Evolutionary conservation across 2,888 invertebrate species (phyloP).

Genomic region (Nudaria mundana): DNA sequence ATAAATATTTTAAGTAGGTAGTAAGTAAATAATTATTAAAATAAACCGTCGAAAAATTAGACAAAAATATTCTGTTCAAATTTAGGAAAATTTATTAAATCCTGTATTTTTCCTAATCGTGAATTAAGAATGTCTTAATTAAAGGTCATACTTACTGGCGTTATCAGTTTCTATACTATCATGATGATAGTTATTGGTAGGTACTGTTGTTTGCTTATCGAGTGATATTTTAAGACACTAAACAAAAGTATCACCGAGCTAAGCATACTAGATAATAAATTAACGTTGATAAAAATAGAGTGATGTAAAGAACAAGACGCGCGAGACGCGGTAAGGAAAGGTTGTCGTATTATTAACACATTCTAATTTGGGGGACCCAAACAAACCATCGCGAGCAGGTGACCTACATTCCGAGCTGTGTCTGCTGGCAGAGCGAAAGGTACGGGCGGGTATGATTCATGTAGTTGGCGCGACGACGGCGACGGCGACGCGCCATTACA

Average conservation of each 20-base stretch:
- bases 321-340: constrained; percentile 59
- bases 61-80: neutral
- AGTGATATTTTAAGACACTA: constrained; percentile 1
- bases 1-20: no score
- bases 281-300: constrained; percentile 53
- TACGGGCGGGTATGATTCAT: constrained; percentile 69
- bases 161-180: neutral
- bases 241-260: constrained; percentile 28
- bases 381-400: constrained; percentile 76
- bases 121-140: neutral
- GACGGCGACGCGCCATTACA: constrained; percentile 17
- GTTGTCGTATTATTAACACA: constrained; percentile 74
- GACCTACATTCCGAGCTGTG: constrained; percentile 71
- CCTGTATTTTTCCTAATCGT: neutral
- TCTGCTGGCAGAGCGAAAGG: constrained; percentile 60
- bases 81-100: neutral
- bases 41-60: no score
- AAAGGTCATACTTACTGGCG: no score
- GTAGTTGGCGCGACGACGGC: constrained; percentile 31
- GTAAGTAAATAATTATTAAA: no score
- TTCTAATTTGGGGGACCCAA: constrained; percentile 78
- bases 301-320: constrained; percentile 42
- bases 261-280: constrained; percentile 36
- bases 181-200: neutral
- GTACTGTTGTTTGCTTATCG: neutral